Evolutionary conservation across 2,797 vertebrate species (phyloP).

Genomic region (Tauraco hartlaubi): DNA sequence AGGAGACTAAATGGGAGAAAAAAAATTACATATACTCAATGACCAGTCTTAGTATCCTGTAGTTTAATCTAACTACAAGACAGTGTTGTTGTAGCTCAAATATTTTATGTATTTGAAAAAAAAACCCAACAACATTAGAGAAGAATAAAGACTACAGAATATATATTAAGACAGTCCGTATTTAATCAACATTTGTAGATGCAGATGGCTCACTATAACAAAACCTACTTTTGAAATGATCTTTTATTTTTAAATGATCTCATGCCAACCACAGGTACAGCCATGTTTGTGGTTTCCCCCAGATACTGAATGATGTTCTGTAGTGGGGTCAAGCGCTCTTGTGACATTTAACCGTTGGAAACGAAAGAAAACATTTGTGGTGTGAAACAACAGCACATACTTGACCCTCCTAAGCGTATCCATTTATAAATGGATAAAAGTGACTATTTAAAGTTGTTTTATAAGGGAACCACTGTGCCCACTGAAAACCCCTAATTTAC

Average conservation of each 20-base stretch:
- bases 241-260: slow-evolving; percentile 59
- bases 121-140: neutral
- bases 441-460: slow-evolving; percentile 79
- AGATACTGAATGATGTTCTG: slow-evolving; percentile 68
- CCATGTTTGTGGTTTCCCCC: slow-evolving; percentile 51
- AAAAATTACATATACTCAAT: neutral
- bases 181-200: neutral
- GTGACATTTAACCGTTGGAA: slow-evolving; percentile 76
- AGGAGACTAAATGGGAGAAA: neutral
- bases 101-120: neutral
- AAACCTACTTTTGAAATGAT: slow-evolving; percentile 59
- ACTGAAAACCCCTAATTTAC: slow-evolving; percentile 76
- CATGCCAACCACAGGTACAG: slow-evolving; percentile 45
- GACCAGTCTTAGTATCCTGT: neutral
- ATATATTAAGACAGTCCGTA: neutral
- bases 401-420: slow-evolving; percentile 73
- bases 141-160: neutral
- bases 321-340: slow-evolving; percentile 58
- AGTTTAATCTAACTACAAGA: neutral
- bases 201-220: neutral
- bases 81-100: neutral
- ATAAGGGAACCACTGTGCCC: slow-evolving; percentile 77
- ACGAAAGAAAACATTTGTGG: slow-evolving; percentile 78
- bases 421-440: slow-evolving; percentile 81
- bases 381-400: slow-evolving; percentile 74